Evolutionary conservation across 1,140 invertebrate genomes (phyloP).

Genomic region (Sycobia sp.): DNA sequence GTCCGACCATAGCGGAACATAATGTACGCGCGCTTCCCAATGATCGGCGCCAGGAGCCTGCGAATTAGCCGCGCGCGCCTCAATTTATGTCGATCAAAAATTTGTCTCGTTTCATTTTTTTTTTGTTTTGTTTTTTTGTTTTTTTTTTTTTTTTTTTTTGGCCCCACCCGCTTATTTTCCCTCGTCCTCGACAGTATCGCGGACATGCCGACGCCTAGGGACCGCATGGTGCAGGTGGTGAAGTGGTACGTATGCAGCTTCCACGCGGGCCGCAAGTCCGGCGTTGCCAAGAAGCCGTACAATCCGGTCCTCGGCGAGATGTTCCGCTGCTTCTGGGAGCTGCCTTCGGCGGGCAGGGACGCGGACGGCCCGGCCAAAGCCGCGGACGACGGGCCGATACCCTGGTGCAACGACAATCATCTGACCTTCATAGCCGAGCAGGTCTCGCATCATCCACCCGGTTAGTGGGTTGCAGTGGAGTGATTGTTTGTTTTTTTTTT

Average conservation of each 20-base stretch:
- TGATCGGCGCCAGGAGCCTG: too few species aligned
- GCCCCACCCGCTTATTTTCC: too few species aligned
- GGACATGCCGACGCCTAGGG: slow-evolving; percentile 79
- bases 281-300: slow-evolving; percentile 96
- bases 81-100: too few species aligned
- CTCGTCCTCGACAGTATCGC: slow-evolving; percentile 84
- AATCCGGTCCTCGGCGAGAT: slow-evolving; percentile 96
- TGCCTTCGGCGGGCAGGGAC: slow-evolving; percentile 51
- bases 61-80: too few species aligned
- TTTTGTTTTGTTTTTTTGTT: too few species aligned
- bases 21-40: too few species aligned
- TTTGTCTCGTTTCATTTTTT: too few species aligned
- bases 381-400: slow-evolving; percentile 77
- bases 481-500: neutral
- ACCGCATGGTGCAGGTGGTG: slow-evolving; percentile 91
- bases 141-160: too few species aligned
- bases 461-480: too few species aligned
- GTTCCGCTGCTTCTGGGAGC: slow-evolving; percentile 88
- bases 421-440: slow-evolving; percentile 95
- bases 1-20: too few species aligned
- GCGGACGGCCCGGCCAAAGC: slow-evolving; percentile 47
- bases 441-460: slow-evolving; percentile 98
- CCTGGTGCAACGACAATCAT: slow-evolving; percentile 80
- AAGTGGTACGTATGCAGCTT: slow-evolving; percentile 96
- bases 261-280: slow-evolving; percentile 92